Conservation (phyloP, 2,113 vertebrate species). For the Condylura cristata region DNA sequence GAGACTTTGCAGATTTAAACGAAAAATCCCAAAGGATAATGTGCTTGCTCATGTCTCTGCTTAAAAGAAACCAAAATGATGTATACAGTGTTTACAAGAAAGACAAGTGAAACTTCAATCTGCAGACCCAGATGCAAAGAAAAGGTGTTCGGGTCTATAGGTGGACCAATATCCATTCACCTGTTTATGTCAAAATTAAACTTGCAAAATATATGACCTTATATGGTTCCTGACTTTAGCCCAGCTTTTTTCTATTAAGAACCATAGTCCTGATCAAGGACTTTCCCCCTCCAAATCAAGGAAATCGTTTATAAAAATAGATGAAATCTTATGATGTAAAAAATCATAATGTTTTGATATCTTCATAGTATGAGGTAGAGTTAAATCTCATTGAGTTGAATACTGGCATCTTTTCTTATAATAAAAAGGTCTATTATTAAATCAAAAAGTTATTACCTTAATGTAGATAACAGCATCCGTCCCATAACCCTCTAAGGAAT, state of each 20-base stretch:
- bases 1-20: neutral
- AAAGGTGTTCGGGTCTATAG: neutral
- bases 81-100: neutral
- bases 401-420: neutral
- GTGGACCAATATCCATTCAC: neutral
- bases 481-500: slow-evolving; percentile 97
- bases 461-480: slow-evolving; percentile 97
- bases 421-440: neutral
- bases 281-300: neutral
- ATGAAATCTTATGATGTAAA: neutral
- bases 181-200: slow-evolving; percentile 18
- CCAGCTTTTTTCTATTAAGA: neutral
- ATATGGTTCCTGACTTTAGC: neutral
- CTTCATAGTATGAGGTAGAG: neutral
- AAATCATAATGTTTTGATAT: neutral
- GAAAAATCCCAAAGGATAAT: neutral
- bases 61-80: slow-evolving; percentile 6
- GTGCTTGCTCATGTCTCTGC: neutral
- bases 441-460: slow-evolving; percentile 86
- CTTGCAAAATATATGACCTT: neutral
- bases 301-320: neutral
- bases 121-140: neutral
- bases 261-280: neutral
- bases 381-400: slow-evolving; percentile 32
- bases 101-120: neutral